A percentile compares a stretch with the other conserved stretches of the same genome.
Evolutionary conservation across 2,113 vertebrate species (phyloP).

Genomic region (Oreochromis spilurus): DNA sequence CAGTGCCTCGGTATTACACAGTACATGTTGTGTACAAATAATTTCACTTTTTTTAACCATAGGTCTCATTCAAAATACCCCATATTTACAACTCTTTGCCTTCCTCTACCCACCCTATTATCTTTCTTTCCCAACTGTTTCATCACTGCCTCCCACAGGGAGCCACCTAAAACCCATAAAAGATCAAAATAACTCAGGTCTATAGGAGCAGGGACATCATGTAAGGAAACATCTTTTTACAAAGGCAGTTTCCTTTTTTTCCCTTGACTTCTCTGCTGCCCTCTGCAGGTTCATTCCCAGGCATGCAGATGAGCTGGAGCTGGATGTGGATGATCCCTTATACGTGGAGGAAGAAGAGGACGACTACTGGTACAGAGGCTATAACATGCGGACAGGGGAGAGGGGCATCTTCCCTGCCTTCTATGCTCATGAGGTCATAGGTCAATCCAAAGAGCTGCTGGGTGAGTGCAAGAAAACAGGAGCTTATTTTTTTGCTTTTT

Average conservation of each 20-base stretch:
- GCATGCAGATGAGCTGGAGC: conserved; percentile 90
- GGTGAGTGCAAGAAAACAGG: conserved; percentile 66
- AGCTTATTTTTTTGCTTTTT: not conserved
- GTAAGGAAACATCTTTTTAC: not conserved
- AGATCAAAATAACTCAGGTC: not conserved
- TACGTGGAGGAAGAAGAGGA: conserved; percentile 93
- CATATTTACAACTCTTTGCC: not conserved
- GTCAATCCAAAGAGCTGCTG: conserved; percentile 79
- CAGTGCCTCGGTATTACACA: not conserved
- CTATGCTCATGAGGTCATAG: conserved; percentile 88
- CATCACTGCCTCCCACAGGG: not conserved
- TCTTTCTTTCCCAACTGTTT: not conserved
- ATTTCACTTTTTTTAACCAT: not conserved
- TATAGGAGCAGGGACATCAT: not conserved
- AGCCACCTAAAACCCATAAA: conserved; percentile 15
- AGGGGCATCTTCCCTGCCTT: conserved; percentile 93
- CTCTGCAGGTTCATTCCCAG: conserved; percentile 89
- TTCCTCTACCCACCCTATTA: not conserved
- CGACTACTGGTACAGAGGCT: conserved; percentile 95
- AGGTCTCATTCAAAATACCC: not conserved
- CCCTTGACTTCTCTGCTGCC: conserved; percentile 1
- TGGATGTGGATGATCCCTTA: conserved; percentile 92
- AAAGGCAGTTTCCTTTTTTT: not conserved
- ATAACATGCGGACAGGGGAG: conserved; percentile 96
- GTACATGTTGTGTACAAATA: not conserved